Base-by-base conservation (phyloP, 1,140 invertebrate species). In the Apocrypta bakeri region DNA sequence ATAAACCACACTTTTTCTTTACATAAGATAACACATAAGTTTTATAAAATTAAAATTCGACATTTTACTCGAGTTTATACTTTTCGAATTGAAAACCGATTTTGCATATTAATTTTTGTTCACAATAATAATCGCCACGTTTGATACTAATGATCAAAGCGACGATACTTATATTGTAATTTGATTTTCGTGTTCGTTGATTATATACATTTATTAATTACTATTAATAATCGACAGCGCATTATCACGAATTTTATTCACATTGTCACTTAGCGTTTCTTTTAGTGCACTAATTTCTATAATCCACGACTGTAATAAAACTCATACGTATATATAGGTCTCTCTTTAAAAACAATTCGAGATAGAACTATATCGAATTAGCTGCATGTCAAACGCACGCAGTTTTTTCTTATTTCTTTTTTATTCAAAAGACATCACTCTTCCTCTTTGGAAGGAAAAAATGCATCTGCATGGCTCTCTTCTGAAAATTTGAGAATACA, bases 401-500 rank as follows among this genome's bases (percentile, higher is more conserved):
- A 42, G 24, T 25, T 27, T 61, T 63, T 42, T 21, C 8, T 3
- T 56, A 74, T 27, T 17, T 37, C 9, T 37, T 37, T 37, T 37
- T 4, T 9, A 37, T 37, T 37, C 33, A 37, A 37, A n/a, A 37
- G 33, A 37, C 33, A 9, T 37, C 33, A 37, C 33, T 37, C 33
- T 37, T 2, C 21, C 66, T 68, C 12, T 21, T 79, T 71, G 68
- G 17, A 56, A 72, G n/a, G n/a, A 72, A 17, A 73, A 66, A 31
- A 63, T 81, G 56, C 71, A 81, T 82, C 21, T 64, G 81, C 81
- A 77, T 82, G 74, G 68, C 66, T 82, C 42, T 40, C 33, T 71
- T 31, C 40, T n/a, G 61, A 33, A 6, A 56, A n/a, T 69, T 69
- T 42, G 3, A 48, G 7, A 69, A 72, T 21, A 11, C 61, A 12